Evolutionary conservation across 1,140 invertebrate species (phyloP).

Genomic region (Drosophila leontia): DNA sequence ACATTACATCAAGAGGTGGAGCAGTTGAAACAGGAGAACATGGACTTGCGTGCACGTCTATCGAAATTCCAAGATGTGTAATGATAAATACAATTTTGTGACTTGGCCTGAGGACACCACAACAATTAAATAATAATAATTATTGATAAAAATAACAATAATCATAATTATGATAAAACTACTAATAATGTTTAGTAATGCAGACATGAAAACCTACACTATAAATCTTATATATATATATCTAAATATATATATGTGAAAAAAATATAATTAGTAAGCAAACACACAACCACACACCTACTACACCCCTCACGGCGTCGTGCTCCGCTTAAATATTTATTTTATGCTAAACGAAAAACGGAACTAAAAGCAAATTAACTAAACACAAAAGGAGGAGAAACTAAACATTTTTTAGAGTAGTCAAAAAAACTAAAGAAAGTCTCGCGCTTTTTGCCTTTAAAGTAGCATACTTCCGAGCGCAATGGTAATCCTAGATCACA

Average conservation of each 20-base stretch:
- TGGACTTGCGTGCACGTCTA: constrained; percentile 93
- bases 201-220: constrained; percentile 70
- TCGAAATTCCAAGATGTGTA: constrained; percentile 94
- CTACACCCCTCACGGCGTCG: constrained; percentile 48
- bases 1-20: constrained; percentile 94
- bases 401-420: constrained; percentile 69
- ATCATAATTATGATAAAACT: constrained; percentile 65
- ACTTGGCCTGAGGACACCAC: constrained; percentile 73
- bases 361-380: constrained; percentile 66
- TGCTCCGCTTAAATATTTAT: constrained; percentile 70
- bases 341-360: constrained; percentile 66
- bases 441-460: constrained; percentile 47
- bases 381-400: constrained; percentile 44
- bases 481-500: constrained; percentile 25
- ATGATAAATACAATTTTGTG: constrained; percentile 81
- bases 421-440: constrained; percentile 29
- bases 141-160: constrained; percentile 58
- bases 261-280: constrained; percentile 49
- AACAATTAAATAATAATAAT: constrained; percentile 78
- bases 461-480: constrained; percentile 49
- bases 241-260: constrained; percentile 41
- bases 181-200: constrained; percentile 70
- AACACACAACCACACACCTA: constrained; percentile 38
- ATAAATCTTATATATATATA: constrained; percentile 32
- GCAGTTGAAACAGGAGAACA: constrained; percentile 95